Evolutionary conservation across 1,140 invertebrate genomes (phyloP).

Genomic region (Nomia melanderi): DNA sequence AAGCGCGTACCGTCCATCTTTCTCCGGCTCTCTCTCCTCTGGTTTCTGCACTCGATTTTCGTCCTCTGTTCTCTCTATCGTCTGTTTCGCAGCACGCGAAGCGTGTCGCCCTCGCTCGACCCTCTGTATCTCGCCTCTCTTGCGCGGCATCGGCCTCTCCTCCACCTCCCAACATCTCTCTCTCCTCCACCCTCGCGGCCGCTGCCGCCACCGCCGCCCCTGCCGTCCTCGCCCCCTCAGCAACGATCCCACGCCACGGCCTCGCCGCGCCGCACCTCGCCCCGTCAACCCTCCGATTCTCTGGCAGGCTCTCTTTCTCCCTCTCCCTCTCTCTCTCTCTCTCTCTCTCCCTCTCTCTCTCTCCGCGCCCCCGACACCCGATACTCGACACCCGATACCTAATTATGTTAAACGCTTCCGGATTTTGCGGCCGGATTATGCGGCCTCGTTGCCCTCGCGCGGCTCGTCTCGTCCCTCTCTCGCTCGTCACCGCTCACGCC

Average conservation of each 20-base stretch:
- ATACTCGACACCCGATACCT: constrained; percentile 79
- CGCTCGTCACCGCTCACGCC: constrained; percentile 11
- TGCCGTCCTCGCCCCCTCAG: neutral
- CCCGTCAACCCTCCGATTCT: constrained; percentile 44
- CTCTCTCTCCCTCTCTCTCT: constrained; percentile 57
- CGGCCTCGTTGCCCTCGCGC: constrained; percentile 65
- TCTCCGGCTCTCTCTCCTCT: neutral
- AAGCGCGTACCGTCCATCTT: constrained; percentile 33
- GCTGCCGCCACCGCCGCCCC: too few relatives aligned
- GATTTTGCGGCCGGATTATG: constrained; percentile 78
- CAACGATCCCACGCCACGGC: constrained; percentile 17
- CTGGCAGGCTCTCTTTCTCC: constrained; percentile 46
- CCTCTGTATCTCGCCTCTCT: constrained; percentile 45
- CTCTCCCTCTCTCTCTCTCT: too few relatives aligned
- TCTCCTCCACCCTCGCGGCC: constrained; percentile 9
- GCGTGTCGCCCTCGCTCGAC: constrained; percentile 63
- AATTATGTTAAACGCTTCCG: constrained; percentile 80
- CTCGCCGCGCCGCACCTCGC: constrained; percentile 35
- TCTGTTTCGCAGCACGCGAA: constrained; percentile 52
- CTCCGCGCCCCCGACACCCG: constrained; percentile 71
- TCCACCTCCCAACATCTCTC: constrained; percentile 3
- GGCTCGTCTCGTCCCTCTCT: constrained; percentile 26
- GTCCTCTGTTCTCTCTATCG: constrained; percentile 27
- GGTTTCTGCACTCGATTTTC: constrained; percentile 17
- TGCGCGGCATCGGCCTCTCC: constrained; percentile 35